These are phyloP conservation scores for Sciurus carolinensis DNA, from an alignment of 2,797 vertebrate genomes.

Conservation along the genomic window DNA sequence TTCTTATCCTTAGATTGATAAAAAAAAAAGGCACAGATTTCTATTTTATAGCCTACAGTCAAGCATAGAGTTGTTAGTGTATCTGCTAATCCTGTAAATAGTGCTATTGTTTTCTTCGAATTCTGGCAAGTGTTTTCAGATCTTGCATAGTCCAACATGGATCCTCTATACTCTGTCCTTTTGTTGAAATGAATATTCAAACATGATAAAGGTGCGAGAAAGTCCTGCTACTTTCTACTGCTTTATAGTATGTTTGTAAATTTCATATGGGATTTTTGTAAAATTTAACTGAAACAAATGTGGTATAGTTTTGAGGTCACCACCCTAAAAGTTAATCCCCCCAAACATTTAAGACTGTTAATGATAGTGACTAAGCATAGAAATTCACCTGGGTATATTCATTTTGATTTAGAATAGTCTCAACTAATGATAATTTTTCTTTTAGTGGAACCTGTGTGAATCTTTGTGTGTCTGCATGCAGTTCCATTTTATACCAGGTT, in stretches of 20 bases:
- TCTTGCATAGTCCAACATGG: rapidly evolving
- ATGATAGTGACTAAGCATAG: background rate
- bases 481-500: background rate
- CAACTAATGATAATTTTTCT: background rate
- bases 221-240: background rate
- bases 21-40: background rate
- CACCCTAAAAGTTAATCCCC: background rate
- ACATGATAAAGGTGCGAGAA: background rate
- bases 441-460: background rate
- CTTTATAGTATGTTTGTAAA: background rate
- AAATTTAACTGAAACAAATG: background rate
- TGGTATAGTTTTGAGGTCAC: background rate
- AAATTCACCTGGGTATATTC: background rate
- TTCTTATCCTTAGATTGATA: background rate
- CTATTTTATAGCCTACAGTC: background rate
- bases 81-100: background rate
- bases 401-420: background rate
- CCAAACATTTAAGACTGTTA: background rate
- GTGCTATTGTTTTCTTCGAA: background rate
- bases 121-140: background rate
- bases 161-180: background rate
- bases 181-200: background rate
- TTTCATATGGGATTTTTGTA: background rate
- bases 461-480: background rate
- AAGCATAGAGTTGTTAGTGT: background rate